phyloP scores from a whole-genome alignment of 2,797 vertebrate species.

The Parauchenoglanis punctatus region DNA sequence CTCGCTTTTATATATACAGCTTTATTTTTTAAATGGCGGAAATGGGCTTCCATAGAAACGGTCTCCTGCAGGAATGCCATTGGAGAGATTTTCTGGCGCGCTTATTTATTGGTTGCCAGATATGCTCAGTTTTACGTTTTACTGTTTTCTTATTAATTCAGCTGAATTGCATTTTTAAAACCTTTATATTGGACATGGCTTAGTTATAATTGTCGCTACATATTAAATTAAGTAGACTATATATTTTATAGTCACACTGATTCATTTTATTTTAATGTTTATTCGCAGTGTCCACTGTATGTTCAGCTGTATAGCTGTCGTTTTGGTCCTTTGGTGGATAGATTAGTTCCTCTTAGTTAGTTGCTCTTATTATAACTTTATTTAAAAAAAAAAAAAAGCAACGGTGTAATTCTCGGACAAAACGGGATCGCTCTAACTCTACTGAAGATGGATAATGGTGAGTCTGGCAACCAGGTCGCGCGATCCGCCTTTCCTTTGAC shows the following conservation, averaged over 20 bases:
- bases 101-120: conserved; percentile 58
- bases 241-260: neutral
- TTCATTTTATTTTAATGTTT: neutral
- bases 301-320: neutral
- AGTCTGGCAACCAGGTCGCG: conserved; percentile 49
- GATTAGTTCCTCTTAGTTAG: no score
- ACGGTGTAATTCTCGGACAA: neutral
- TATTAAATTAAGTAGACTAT: neutral
- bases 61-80: conserved; percentile 40
- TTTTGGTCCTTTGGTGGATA: neutral
- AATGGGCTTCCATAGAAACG: conserved; percentile 22
- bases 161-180: neutral
- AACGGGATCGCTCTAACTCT: no score
- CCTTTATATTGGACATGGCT: no score
- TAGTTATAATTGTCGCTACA: neutral
- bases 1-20: neutral
- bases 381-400: neutral
- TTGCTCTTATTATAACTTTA: neutral
- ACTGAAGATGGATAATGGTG: neutral
- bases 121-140: neutral
- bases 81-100: conserved; percentile 52
- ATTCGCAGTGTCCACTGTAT: neutral
- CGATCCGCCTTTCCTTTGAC: conserved; percentile 50
- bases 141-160: neutral
- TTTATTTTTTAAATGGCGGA: conserved; percentile 32